Conservation (phyloP, 2,888 invertebrate genomes). For the Allophyes oxyacanthae region DNA sequence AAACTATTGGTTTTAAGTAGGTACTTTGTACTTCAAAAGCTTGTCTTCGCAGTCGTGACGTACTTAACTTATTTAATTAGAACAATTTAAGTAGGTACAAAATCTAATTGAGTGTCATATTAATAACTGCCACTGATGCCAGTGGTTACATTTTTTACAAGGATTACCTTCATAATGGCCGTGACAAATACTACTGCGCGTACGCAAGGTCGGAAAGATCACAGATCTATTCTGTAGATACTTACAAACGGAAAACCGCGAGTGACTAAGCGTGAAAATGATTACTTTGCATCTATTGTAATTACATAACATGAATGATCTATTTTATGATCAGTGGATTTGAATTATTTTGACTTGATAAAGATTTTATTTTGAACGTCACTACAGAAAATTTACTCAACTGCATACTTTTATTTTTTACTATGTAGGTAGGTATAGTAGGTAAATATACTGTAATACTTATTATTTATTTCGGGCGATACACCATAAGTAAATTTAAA, state of each 20-base stretch:
- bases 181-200: slow-evolving; percentile 39
- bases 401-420: too few relatives aligned
- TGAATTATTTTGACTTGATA: not conserved
- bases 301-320: slow-evolving; percentile 9
- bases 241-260: slow-evolving; percentile 24
- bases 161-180: slow-evolving; percentile 50
- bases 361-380: too few relatives aligned
- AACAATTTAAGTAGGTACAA: slow-evolving; percentile 12
- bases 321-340: slow-evolving; percentile 3
- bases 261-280: slow-evolving; percentile 39
- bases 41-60: slow-evolving; percentile 7
- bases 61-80: too few relatives aligned
- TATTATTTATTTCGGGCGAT: too few relatives aligned
- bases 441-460: too few relatives aligned
- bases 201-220: slow-evolving; percentile 43
- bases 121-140: slow-evolving; percentile 36
- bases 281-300: slow-evolving; percentile 16
- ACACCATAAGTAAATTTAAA: too few relatives aligned
- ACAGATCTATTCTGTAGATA: slow-evolving; percentile 34
- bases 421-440: too few relatives aligned
- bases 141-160: slow-evolving; percentile 43
- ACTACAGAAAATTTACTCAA: too few relatives aligned
- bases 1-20: too few relatives aligned
- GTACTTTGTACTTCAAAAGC: not conserved
- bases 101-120: slow-evolving; percentile 18